phyloP scores from a whole-genome alignment of 2,797 vertebrate species.

The Loris lydekkerianus region DNA sequence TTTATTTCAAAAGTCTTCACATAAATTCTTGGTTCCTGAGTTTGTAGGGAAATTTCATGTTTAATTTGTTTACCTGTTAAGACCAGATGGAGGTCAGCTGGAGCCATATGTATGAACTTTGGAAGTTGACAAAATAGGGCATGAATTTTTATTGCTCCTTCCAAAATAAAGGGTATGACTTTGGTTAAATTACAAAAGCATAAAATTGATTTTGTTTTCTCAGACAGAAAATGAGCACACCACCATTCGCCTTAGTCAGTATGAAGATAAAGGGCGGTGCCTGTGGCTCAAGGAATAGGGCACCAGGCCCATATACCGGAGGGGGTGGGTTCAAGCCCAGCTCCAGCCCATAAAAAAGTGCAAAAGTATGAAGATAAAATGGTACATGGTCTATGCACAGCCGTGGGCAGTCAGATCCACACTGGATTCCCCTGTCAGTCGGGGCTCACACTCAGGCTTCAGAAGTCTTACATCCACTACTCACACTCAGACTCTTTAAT shows the following conservation, averaged over 20 bases:
- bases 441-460: rapidly evolving
- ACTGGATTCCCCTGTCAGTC: not conserved
- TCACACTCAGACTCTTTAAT: not conserved
- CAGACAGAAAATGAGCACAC: not conserved
- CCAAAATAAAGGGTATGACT: slow-evolving; percentile 1
- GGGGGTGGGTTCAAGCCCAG: too few relatives aligned
- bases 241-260: not conserved
- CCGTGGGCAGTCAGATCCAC: not conserved
- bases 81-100: slow-evolving; percentile 65
- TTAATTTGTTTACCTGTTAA: slow-evolving; percentile 39
- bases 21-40: not conserved
- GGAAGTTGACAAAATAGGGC: slow-evolving; percentile 39
- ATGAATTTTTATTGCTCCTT: not conserved
- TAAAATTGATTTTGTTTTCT: not conserved
- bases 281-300: too few relatives aligned
- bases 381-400: not conserved
- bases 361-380: not conserved
- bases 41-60: slow-evolving; percentile 19
- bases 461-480: too few relatives aligned
- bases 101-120: slow-evolving; percentile 35
- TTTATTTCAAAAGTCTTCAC: not conserved
- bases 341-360: too few relatives aligned
- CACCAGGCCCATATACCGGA: too few relatives aligned
- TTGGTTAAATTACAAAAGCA: slow-evolving; percentile 19
- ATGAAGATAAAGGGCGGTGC: not conserved